Base-by-base conservation (phyloP, 1,140 invertebrate species). In the Drosophila equinoxialis region DNA sequence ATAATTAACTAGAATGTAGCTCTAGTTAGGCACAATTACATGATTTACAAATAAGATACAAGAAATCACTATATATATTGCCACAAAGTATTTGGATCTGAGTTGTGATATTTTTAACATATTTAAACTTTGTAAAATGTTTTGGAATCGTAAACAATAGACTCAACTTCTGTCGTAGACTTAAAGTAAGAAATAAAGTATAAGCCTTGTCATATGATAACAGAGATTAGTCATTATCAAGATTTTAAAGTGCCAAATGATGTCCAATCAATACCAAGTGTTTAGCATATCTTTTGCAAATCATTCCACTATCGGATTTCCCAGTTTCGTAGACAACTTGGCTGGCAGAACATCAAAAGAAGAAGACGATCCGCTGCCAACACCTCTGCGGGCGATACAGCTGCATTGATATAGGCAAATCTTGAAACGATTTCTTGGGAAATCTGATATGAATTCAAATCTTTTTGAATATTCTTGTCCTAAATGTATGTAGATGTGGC, bases 341-440 rank as follows among this genome's bases (percentile, higher is more conserved):
- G 64, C 80, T 79, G 41, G 63, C 42, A 20, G 26, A 6, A 45
- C 58, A 69, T 76, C 72, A 70, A 8, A 65, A 35, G 6, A 60
- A 66, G 45, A 69, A 37, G 6, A 60, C 62, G 17, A 48, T 20
- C 23, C 35, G 63, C 68, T 58, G 66, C 65, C 64, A 74, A 70
- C 74, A 80, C 68, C 62, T 67, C n/a, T 17, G 2, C 11, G 7
- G 33, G 66, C 39, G 76, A 79, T 87, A 64, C 62, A 79, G 55
- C 73, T 79, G 69, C 76, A 58, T 68, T 68, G 83, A 87, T 87
- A 87, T 77, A 30, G 30, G 70, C 57, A 89, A 89, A 41, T 58
- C n/a, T 30, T 61, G 41, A 60, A 70, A 61, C 59, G 76, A 83
- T 89, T 89, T 89, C 74, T 48, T 39, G 1, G 11, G 37, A 39